Percentiles rank a stretch among this genome's conserved stretches.
Conservation (phyloP, 2,113 vertebrate species). For the Sinocyclocheilus anophthalmus region DNA sequence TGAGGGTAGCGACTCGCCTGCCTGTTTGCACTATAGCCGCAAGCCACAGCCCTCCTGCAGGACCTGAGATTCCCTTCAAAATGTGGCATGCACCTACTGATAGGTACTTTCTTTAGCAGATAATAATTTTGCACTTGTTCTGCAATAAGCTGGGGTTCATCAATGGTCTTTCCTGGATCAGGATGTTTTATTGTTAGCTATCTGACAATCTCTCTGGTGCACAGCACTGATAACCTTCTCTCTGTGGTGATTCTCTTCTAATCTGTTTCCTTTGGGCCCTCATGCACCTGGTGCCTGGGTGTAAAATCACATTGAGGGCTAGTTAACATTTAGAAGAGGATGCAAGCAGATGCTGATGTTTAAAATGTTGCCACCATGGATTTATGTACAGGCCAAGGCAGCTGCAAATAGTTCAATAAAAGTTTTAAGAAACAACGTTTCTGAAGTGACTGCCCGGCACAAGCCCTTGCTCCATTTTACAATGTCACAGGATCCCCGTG, state of each 20-base stretch:
- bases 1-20: constrained; percentile 55
- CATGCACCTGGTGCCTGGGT: constrained; percentile 41
- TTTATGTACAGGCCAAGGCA: constrained; percentile 41
- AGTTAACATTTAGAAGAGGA: constrained; percentile 2
- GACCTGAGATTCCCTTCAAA: constrained; percentile 57
- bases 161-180: constrained; percentile 57
- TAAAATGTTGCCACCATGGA: constrained; percentile 51
- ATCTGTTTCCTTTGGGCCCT: constrained; percentile 58
- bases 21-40: constrained; percentile 51
- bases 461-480: constrained; percentile 60
- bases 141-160: constrained; percentile 59
- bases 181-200: constrained; percentile 59
- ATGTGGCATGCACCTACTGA: constrained; percentile 50
- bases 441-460: constrained; percentile 38
- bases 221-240: constrained; percentile 59
- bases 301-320: constrained; percentile 13
- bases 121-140: constrained; percentile 60
- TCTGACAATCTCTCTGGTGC: constrained; percentile 58
- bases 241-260: constrained; percentile 50
- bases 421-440: constrained; percentile 46
- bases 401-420: constrained; percentile 55
- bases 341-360: constrained; percentile 49
- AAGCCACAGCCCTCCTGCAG: constrained; percentile 57
- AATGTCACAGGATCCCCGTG: constrained; percentile 58
- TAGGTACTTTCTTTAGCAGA: constrained; percentile 61